A percentile compares a stretch with the other conserved stretches of the same genome.
Conservation (phyloP, 2,113 vertebrate species). For the Rhinichthys klamathensis region DNA sequence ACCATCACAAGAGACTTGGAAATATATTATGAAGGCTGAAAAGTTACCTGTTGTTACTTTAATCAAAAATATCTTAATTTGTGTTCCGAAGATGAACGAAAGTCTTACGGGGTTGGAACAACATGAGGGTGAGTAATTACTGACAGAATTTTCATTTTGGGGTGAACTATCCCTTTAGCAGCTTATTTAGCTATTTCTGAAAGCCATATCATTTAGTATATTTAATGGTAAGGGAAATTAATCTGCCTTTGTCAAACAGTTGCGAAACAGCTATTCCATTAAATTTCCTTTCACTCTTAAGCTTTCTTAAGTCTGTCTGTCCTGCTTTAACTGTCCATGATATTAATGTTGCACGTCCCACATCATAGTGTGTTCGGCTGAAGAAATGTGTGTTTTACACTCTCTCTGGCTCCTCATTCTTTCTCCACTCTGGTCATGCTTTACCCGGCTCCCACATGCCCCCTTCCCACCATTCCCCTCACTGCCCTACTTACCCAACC, state of each 20-base stretch:
- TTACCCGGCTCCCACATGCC: conserved; percentile 39
- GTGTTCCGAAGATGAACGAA: too few relatives aligned
- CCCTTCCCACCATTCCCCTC: conserved; percentile 18
- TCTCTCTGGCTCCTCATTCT: conserved; percentile 45
- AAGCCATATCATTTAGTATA: background rate
- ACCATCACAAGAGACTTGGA: too few relatives aligned
- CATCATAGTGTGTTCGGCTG: conserved; percentile 29
- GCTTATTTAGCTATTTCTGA: background rate
- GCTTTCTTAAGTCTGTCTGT: conserved; percentile 44
- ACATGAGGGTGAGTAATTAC: too few relatives aligned
- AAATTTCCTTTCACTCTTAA: conserved; percentile 31
- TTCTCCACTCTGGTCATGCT: conserved; percentile 49
- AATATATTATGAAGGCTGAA: too few relatives aligned
- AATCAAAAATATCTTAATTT: too few relatives aligned
- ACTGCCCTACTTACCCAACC: conserved; percentile 8
- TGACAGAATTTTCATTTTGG: too few relatives aligned
- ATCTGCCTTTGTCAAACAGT: background rate
- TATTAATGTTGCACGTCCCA: conserved; percentile 35
- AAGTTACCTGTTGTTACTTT: too few relatives aligned
- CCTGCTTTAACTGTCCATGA: conserved; percentile 19
- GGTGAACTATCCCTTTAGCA: background rate
- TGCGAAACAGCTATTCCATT: conserved; percentile 19
- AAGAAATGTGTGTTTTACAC: conserved; percentile 44
- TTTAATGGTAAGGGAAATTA: background rate
- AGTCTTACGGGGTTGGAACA: too few relatives aligned